Evolutionary conservation across 2,113 vertebrate genomes (phyloP), one percentile per base, ranked within the genome.

Genomic region (Lycaon pictus): DNA sequence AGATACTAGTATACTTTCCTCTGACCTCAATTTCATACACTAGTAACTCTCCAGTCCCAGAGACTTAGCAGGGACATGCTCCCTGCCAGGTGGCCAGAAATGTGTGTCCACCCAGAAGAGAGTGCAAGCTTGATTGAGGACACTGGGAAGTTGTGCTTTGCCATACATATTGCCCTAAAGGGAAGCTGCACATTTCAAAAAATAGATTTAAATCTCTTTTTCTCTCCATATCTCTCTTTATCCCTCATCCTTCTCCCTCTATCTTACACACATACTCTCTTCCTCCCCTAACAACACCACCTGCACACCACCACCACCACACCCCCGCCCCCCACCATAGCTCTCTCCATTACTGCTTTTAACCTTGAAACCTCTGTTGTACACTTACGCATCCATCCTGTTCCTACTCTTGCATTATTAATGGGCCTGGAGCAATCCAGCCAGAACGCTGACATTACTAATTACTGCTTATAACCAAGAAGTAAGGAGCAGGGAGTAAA

Each of bases 321-420:
- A 8, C 37, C 23, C 37, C 72, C 20, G 0, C 2, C 79, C 13
- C 51, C 96, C 43, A 1, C 80, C 79, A 72, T 95, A 85, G 48
- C 93, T 94, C 90, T 94, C 89, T 97, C 77, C 95, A 56, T 97
- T 96, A 76, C 0, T 98, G 98, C 98, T 97, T 98, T 98, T 99
- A 98, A 98, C 98, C 98, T 98, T 98, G 98, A 98, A 98, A 15
- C 95, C 96, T 98, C 97, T 96, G 19, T 95, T 97, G 29, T 74
- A 76, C 84, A 58, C 37, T 98, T 88, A 72, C 17, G 19, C 69
- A n/a, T 96, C 95, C 96, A 69, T 95, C 90, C 97, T 88, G 56
- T 95, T 98, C 92, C 97, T 97, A 79, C 97, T 97, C 37, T 63
- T 99, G 97, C 98, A 98, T 98, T 98, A 98, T 98, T 98, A 98